These are phyloP conservation scores for Dysmachus trigonus DNA, from an alignment of 2,888 invertebrate genomes.

Conservation along the genomic window DNA sequence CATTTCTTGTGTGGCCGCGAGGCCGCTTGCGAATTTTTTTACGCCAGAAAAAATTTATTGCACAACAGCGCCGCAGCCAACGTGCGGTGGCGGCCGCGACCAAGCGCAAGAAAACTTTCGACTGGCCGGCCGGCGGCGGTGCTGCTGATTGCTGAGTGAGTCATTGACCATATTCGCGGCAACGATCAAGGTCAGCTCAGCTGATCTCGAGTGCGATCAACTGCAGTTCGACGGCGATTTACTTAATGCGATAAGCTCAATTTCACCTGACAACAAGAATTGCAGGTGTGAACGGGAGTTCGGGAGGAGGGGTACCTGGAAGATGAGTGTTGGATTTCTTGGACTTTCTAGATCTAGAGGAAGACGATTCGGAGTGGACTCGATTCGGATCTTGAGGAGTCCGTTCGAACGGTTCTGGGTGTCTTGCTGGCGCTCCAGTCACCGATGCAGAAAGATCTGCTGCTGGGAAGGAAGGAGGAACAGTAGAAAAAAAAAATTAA, in stretches of 20 bases:
- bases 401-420: neutral
- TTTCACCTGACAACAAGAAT: neutral
- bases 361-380: neutral
- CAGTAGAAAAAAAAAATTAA: neutral
- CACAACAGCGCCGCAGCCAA: neutral
- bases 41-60: neutral
- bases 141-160: neutral
- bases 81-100: no score
- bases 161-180: neutral
- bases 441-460: neutral
- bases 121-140: neutral
- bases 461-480: neutral
- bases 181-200: neutral
- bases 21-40: neutral
- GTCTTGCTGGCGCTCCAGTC: neutral
- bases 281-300: neutral
- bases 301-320: neutral
- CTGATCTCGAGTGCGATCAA: neutral
- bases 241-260: neutral
- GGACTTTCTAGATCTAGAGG: neutral
- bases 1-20: neutral
- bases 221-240: neutral
- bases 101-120: neutral
- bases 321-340: neutral
- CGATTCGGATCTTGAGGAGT: neutral